Evolutionary conservation across 1,140 invertebrate species (phyloP).

Genomic region (Orussus abietinus): DNA sequence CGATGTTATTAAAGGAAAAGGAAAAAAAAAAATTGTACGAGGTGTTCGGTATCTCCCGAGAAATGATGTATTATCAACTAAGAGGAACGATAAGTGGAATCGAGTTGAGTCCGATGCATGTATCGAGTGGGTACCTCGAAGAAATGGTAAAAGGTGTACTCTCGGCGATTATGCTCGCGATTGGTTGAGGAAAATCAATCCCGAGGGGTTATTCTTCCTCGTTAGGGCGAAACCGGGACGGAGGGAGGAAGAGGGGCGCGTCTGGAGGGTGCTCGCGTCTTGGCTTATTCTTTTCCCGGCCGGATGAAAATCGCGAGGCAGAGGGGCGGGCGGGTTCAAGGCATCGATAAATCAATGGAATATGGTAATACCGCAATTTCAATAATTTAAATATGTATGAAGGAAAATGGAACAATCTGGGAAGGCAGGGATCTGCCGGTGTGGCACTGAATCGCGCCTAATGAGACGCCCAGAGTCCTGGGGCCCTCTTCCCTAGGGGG

Average conservation of each 20-base stretch:
- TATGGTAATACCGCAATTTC: constrained; percentile 50
- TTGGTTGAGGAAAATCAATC: no score
- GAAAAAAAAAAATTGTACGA: no score
- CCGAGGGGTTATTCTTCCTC: no score
- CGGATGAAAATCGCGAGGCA: constrained; percentile 20
- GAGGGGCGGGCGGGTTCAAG: constrained; percentile 23
- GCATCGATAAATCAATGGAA: constrained; percentile 52
- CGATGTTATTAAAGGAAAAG: no score
- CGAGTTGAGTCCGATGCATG: no score
- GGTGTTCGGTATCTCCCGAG: no score
- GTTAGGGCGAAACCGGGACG: no score
- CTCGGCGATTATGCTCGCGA: no score
- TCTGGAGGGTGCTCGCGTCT: constrained; percentile 15
- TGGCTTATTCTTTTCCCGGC: constrained; percentile 20
- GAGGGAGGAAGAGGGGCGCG: constrained; percentile 12
- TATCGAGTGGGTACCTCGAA: no score
- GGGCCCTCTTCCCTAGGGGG: not conserved
- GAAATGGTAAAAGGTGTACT: no score
- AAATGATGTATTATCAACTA: no score
- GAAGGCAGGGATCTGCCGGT: constrained; percentile 39
- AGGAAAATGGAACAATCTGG: constrained; percentile 51
- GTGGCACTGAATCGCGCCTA: constrained; percentile 48
- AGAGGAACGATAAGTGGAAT: no score
- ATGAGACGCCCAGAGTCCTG: constrained; percentile 43
- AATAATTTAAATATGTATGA: constrained; percentile 55